Evolutionary conservation across 2,113 vertebrate genomes (phyloP).

Genomic region (Siniperca knerii): DNA sequence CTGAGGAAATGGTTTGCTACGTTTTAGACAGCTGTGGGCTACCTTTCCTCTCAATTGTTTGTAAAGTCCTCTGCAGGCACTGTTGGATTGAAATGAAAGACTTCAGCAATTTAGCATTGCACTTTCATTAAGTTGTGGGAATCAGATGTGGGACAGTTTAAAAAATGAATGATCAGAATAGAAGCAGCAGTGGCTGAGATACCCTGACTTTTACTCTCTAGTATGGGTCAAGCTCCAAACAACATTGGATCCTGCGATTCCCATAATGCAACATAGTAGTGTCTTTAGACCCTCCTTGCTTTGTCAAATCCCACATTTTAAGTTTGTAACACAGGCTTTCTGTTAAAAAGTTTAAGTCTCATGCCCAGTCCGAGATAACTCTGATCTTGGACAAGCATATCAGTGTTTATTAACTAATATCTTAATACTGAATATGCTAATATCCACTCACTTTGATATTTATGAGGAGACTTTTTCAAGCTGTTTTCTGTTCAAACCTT

Average conservation of each 20-base stretch:
- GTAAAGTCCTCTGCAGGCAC: not conserved
- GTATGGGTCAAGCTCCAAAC: not conserved
- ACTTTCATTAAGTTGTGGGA: not conserved
- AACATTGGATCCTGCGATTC: not conserved
- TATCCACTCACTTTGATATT: not conserved
- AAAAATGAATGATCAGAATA: not conserved
- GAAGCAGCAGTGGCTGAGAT: not conserved
- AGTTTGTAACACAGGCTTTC: too few species aligned
- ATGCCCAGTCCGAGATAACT: too few species aligned
- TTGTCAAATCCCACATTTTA: not conserved
- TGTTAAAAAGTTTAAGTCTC: too few species aligned
- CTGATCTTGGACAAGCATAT: constrained; percentile 11
- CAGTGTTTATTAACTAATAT: not conserved
- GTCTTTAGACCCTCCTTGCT: not conserved
- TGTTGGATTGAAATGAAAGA: constrained; percentile 10
- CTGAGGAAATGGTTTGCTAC: not conserved
- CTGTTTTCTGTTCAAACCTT: constrained; percentile 5
- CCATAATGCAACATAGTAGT: not conserved
- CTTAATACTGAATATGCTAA: constrained; percentile 3
- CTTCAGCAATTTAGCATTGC: not conserved
- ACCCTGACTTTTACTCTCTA: not conserved
- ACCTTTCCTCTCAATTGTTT: not conserved
- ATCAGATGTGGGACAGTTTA: not conserved
- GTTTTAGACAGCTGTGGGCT: not conserved
- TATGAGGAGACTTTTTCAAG: constrained; percentile 10